Conservation (phyloP, 2,113 vertebrate genomes). For the Neomonachus schauinslandi region DNA sequence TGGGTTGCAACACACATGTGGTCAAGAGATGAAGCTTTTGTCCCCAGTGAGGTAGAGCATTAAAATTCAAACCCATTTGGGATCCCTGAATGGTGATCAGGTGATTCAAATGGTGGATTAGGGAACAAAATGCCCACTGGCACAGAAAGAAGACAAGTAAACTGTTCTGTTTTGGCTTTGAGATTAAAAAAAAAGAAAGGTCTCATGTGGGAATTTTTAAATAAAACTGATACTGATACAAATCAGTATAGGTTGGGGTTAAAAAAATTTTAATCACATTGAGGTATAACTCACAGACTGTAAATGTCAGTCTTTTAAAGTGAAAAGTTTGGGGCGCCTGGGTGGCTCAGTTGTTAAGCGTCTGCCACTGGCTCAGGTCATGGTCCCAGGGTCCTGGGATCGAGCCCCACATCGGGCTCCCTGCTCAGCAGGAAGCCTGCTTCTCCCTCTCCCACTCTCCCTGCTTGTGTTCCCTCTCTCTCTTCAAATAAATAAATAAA, state of each 20-base stretch:
- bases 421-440: too few relatives aligned
- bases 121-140: neutral
- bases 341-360: too few relatives aligned
- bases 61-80: neutral
- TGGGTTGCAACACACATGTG: neutral
- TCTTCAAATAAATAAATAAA: too few relatives aligned
- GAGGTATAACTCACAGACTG: neutral
- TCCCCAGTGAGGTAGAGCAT: neutral
- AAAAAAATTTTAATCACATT: neutral
- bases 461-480: too few relatives aligned
- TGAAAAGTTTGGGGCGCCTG: neutral
- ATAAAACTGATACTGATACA: too few relatives aligned
- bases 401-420: too few relatives aligned
- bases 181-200: neutral
- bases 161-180: neutral
- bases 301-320: neutral
- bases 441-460: too few relatives aligned
- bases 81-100: too few relatives aligned
- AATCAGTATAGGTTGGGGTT: neutral
- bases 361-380: too few relatives aligned
- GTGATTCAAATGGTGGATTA: neutral
- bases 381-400: too few relatives aligned
- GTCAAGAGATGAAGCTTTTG: neutral
- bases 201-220: neutral
- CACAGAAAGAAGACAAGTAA: neutral